These are phyloP conservation scores for Poecile atricapillus DNA, from an alignment of 2,113 vertebrate species.

Conservation along the genomic window DNA sequence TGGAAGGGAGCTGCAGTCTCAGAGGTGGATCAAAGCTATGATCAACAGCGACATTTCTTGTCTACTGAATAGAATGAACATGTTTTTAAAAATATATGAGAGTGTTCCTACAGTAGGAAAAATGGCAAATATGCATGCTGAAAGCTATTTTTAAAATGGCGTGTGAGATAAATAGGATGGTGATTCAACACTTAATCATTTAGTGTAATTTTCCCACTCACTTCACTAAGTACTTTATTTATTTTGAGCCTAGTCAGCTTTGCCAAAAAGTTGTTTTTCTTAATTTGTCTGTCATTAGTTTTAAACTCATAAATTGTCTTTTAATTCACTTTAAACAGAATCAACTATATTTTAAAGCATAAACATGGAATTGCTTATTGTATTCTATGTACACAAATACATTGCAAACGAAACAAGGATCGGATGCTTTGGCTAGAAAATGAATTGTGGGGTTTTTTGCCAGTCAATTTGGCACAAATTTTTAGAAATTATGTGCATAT, in stretches of 20 bases:
- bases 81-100: background rate
- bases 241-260: background rate
- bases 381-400: background rate
- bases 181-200: conserved; percentile 17
- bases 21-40: background rate
- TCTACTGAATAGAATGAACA: background rate
- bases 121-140: background rate
- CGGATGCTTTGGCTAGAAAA: background rate
- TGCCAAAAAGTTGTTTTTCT: background rate
- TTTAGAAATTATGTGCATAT: background rate
- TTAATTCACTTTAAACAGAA: background rate
- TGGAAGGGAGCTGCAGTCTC: background rate
- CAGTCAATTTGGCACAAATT: background rate
- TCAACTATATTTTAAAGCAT: background rate
- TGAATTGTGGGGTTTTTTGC: accelerated
- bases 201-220: conserved; percentile 7
- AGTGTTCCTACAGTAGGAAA: background rate
- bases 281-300: background rate
- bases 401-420: background rate
- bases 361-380: background rate
- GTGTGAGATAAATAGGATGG: background rate
- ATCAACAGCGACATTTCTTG: background rate
- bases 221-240: background rate
- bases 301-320: background rate
- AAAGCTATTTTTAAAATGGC: background rate